Percentiles rank a stretch among this genome's conserved stretches.
Evolutionary conservation across 2,797 vertebrate species (phyloP).

Genomic region (Menidia menidia): DNA sequence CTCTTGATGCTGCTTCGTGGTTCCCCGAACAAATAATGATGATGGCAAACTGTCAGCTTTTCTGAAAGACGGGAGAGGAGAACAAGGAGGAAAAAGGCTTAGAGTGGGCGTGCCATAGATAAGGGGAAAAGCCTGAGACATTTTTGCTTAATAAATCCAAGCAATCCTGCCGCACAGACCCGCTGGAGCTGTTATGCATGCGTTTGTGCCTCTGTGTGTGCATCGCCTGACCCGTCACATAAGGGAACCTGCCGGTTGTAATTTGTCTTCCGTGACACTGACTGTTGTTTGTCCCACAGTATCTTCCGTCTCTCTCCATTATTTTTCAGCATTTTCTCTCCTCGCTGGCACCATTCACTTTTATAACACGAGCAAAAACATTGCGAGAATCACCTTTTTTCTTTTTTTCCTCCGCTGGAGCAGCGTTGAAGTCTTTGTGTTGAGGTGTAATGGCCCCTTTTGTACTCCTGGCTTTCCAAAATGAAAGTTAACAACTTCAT

Average conservation of each 20-base stretch:
- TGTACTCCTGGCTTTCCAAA: neutral
- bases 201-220: constrained; percentile 26
- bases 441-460: neutral
- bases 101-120: constrained; percentile 30
- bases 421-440: neutral
- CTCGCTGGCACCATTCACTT: constrained; percentile 9
- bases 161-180: constrained; percentile 27
- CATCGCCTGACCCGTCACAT: constrained; percentile 32
- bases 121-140: constrained; percentile 42
- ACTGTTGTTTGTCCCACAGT: constrained; percentile 27
- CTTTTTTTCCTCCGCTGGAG: neutral
- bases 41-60: constrained; percentile 63
- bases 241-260: constrained; percentile 41
- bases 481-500: neutral
- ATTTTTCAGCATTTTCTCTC: constrained; percentile 21
- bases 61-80: constrained; percentile 26
- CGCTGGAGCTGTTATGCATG: constrained; percentile 23
- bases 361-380: constrained; percentile 2
- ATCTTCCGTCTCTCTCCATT: constrained; percentile 27
- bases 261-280: constrained; percentile 49
- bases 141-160: constrained; percentile 65
- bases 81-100: constrained; percentile 12
- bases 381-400: neutral
- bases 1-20: constrained; percentile 55
- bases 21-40: constrained; percentile 63